Base-by-base conservation (phyloP, 2,113 vertebrate species). In the Phoxinus phoxinus region DNA sequence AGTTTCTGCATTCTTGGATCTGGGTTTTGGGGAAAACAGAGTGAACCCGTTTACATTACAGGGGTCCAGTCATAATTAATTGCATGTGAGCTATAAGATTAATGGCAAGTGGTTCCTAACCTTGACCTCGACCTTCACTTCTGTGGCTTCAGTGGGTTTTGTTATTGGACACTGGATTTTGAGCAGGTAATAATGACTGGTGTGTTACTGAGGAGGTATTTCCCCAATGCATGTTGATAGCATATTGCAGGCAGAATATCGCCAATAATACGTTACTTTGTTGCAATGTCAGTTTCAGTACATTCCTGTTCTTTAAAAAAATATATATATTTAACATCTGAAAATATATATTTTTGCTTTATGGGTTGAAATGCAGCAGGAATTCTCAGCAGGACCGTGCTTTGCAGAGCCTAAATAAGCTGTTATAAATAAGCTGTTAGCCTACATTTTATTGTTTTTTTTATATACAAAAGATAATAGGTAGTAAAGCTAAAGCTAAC, bases 141-240 rank as follows among this genome's bases (percentile, higher is more conserved):
- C 61, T 81, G 63, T 69, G 41, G 25, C 59, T 30, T 67, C 35
- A 46, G 59, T 81, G 44, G 44, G 80, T 51, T 81, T 81, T 44
- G 61, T 53, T 69, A 81, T 35, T 48, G 63, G 44, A 81, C 25
- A 81, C 44, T 65, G 35, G 23, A 2, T 80, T 76, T 44, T 80
- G 58, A 80, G 15, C 35, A n/a, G 9, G 61, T 17, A 51, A 15
- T 17, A 51, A 15, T n/a, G 79, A 81, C 79, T 81, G 27, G 25
- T 69, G 46, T 17, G 17, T 19, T 6, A 44, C 21, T n/a, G 35
- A 63, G 6, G 78, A 65, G 37, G 58, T 46, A 63, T 81, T 81
- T 48, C 19, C 80, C 61, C 51, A 63, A 63, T n/a, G 56, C 37
- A 19, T 44, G 2, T 25, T 44, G 12, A 63, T 17, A 21, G 23